Percentiles rank a stretch among this genome's conserved stretches.
Conservation (phyloP, 2,888 invertebrate species). For the Drosophila testacea region DNA sequence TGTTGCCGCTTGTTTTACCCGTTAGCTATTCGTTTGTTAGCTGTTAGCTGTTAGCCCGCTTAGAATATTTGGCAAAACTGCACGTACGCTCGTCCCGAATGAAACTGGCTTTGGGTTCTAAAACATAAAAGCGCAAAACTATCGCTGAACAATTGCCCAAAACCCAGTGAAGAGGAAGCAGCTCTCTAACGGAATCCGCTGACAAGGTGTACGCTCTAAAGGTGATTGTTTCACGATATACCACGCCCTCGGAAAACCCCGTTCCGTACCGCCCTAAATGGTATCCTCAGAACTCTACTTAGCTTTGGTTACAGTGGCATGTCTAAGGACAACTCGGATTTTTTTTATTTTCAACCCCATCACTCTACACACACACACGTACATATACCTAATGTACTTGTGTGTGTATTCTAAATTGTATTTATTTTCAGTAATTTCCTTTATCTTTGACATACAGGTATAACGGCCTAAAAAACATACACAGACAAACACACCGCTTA, state of each 20-base stretch:
- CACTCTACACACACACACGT: conserved; percentile 7
- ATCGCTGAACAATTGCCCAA: conserved; percentile 23
- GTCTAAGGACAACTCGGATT: conserved; percentile 68
- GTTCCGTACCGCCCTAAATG: conserved; percentile 1
- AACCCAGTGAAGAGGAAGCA: conserved; percentile 34
- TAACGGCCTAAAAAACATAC: conserved; percentile 3
- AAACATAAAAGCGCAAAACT: conserved; percentile 76
- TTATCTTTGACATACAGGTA: conserved; percentile 44
- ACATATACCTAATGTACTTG: conserved; percentile 17
- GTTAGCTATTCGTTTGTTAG: conserved; percentile 3
- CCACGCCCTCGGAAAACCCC: conserved; percentile 11
- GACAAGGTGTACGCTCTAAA: conserved; percentile 58
- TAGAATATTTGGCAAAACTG: conserved; percentile 60
- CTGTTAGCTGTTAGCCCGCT: conserved; percentile 19
- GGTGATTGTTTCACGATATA: conserved; percentile 62
- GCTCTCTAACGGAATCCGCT: conserved; percentile 43
- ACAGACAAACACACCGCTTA: conserved; percentile 8
- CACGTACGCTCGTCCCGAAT: conserved; percentile 71
- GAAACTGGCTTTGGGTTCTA: conserved; percentile 62
- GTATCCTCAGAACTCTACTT: conserved; percentile 30
- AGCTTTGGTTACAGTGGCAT: conserved; percentile 69
- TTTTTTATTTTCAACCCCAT: conserved; percentile 28
- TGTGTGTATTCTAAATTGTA: conserved; percentile 67
- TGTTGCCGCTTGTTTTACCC: conserved; percentile 12
- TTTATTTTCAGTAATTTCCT: conserved; percentile 77